Evolutionary conservation across 2,113 vertebrate species (phyloP), one percentile per base, ranked within the genome.

Genomic region (Nansenia antarctica): DNA sequence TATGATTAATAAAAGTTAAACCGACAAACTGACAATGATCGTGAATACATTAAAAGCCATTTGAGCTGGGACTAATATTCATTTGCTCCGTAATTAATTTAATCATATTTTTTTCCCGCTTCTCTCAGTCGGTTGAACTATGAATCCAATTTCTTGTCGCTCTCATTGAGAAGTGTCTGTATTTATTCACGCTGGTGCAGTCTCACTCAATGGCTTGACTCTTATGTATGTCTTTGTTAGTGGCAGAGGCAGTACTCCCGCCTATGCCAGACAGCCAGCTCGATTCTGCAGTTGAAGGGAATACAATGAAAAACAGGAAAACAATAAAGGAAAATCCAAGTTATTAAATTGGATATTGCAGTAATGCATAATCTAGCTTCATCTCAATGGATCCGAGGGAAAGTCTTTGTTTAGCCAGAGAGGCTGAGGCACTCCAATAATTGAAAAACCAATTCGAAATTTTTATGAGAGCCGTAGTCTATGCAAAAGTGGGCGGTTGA

Each of bases 371-470:
- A 91, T 88, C 88, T 88, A 85, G 87, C 82, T 87, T 82, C 85
- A 88, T 86, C 87, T 85, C 85, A 85, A 83, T 82, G 82, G 79
- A 85, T 88, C 79, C 42, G 72, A 72, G 72, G 80, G 79, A 92
- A 91, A 87, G 83, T 90, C 90, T 89, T 93, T 92, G 91, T 92
- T 90, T 90, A 87, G 88, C 82, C 82, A 80, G 83, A 54, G 82
- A 47, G 83, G 82, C 72, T 61, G 80, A 83, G 84, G 80, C 82
- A 66, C 79, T 86, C 67, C 68, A 88, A 88, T 93, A 92, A 92
- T 90, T 89, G 87, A 92, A 92, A 93, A 93, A 89, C 85, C 87
- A 90, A 90, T 91, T 91, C 88, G 88, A 84, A 88, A 84, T 88
- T 81, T n/a, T 90, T 89, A 91, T 87, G 87, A 90, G 86, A 81